Conservation (phyloP, 2,888 invertebrate species). For the Tubiluchus corallicola region DNA sequence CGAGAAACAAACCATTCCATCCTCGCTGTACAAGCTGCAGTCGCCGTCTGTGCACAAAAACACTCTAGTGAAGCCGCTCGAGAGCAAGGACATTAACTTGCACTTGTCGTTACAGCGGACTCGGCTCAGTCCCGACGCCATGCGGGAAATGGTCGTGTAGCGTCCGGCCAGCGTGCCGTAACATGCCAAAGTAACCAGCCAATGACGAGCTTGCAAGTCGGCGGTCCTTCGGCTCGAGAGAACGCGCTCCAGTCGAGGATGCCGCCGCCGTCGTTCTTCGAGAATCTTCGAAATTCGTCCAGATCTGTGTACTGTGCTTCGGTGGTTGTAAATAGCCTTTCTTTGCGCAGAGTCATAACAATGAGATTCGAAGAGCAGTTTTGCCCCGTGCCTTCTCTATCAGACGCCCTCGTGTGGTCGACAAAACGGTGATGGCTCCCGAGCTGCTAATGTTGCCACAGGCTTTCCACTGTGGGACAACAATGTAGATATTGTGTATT, state of each 20-base stretch:
- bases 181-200: neutral
- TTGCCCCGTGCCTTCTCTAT: too few relatives aligned
- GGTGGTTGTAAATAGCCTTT: too few relatives aligned
- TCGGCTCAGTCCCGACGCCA: neutral
- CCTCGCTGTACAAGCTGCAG: constrained; percentile 54
- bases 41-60: constrained; percentile 66
- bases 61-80: constrained; percentile 31
- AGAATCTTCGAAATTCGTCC: too few relatives aligned
- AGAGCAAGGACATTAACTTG: neutral
- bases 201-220: neutral
- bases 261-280: too few relatives aligned
- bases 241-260: neutral
- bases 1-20: constrained; percentile 22
- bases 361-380: too few relatives aligned
- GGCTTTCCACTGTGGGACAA: too few relatives aligned
- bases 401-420: too few relatives aligned
- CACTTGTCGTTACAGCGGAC: neutral
- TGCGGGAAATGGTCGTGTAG: neutral
- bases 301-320: too few relatives aligned
- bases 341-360: too few relatives aligned
- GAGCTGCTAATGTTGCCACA: too few relatives aligned
- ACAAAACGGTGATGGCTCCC: too few relatives aligned
- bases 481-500: too few relatives aligned
- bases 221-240: neutral
- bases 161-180: neutral